Percentiles rank a stretch among this genome's conserved stretches.
Evolutionary conservation across 2,113 vertebrate genomes (phyloP).

Genomic region (Caranx melampygus): DNA sequence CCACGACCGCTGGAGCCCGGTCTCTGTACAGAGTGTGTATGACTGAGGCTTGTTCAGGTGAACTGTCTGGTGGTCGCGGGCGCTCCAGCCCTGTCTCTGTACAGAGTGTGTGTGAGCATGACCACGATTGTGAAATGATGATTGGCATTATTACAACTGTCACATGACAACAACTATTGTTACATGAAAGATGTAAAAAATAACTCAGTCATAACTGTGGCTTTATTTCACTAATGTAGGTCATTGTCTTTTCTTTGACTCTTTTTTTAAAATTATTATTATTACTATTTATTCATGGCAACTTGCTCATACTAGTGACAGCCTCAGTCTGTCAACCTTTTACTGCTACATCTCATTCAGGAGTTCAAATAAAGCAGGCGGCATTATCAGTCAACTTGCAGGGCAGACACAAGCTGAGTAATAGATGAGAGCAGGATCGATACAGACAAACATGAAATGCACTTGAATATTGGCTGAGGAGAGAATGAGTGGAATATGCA

Average conservation of each 20-base stretch:
- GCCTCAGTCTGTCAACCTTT: neutral
- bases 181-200: slow-evolving; percentile 39
- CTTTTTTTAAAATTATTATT: neutral
- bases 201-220: slow-evolving; percentile 14
- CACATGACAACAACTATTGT: slow-evolving; percentile 60
- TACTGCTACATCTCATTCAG: slow-evolving; percentile 4
- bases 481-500: neutral
- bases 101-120: slow-evolving; percentile 1
- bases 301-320: neutral
- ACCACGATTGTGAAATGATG: slow-evolving; percentile 64
- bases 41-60: too few species aligned
- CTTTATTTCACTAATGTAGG: slow-evolving; percentile 39
- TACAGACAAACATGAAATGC: neutral
- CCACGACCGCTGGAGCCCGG: too few species aligned
- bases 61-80: too few species aligned
- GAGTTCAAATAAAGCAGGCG: slow-evolving; percentile 1
- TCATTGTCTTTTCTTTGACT: neutral
- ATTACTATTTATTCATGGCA: neutral
- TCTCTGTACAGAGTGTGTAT: too few species aligned
- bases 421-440: neutral
- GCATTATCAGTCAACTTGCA: too few species aligned
- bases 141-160: slow-evolving; percentile 53
- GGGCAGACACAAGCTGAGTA: neutral
- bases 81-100: too few species aligned
- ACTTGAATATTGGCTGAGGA: neutral